Evolutionary conservation across 2,888 invertebrate species (phyloP).

Genomic region (Volucella zonaria): DNA sequence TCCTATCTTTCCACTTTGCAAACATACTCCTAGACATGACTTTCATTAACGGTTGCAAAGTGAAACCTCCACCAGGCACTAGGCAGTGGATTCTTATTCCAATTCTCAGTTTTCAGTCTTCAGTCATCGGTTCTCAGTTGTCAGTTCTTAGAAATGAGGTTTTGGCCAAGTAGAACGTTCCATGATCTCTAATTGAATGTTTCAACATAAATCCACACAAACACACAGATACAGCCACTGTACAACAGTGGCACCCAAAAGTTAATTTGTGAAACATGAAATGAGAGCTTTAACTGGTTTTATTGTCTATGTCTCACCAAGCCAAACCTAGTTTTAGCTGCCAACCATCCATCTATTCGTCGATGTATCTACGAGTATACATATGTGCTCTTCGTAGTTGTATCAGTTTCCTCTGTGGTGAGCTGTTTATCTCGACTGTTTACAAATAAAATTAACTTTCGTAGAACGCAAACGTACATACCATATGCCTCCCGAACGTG

Average conservation of each 20-base stretch:
- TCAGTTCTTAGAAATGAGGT: conserved; percentile 6
- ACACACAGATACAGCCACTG: background rate
- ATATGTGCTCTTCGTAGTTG: conserved; percentile 8
- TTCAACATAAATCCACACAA: conserved; percentile 2
- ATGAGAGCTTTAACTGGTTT: conserved; percentile 37
- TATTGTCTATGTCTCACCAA: conserved; percentile 7
- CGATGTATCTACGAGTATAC: conserved; percentile 1
- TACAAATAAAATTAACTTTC: conserved; percentile 60
- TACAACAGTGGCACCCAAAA: conserved; percentile 21
- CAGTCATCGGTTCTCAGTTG: background rate
- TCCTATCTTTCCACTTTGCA: background rate
- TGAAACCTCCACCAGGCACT: conserved; percentile 35
- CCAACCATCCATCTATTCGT: conserved; percentile 21
- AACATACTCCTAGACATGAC: conserved; percentile 12
- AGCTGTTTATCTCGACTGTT: conserved; percentile 49
- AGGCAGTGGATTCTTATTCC: conserved; percentile 8
- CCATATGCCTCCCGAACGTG: conserved; percentile 31
- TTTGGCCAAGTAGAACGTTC: conserved; percentile 39
- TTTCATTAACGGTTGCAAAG: conserved; percentile 48
- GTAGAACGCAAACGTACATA: conserved; percentile 27
- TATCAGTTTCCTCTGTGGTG: conserved; percentile 36
- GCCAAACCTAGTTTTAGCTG: conserved; percentile 37
- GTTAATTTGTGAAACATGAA: conserved; percentile 52
- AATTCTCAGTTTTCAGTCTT: background rate
- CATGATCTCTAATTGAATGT: conserved; percentile 34